These are phyloP conservation scores for Labia minor DNA, from an alignment of 2,888 invertebrate species.

Conservation along the genomic window DNA sequence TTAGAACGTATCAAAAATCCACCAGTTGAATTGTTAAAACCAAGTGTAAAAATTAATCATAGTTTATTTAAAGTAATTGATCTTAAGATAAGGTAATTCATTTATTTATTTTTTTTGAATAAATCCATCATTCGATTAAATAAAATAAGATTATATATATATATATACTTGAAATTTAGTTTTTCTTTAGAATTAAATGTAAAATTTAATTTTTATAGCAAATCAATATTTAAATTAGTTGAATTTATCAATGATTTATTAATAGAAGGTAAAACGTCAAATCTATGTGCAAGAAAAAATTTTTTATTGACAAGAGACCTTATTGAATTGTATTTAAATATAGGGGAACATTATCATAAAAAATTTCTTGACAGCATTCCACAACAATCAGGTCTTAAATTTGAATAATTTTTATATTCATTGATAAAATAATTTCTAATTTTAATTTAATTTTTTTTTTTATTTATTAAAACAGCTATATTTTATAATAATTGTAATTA, in stretches of 20 bases:
- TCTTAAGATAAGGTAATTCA: background rate
- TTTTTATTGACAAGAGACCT: background rate
- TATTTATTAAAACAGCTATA: background rate
- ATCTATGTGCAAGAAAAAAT: background rate
- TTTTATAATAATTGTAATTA: background rate
- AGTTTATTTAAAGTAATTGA: background rate
- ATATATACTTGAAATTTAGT: too few relatives aligned
- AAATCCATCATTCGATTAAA: too few relatives aligned
- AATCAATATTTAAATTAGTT: background rate
- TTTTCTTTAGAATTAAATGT: too few relatives aligned
- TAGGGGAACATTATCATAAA: slow-evolving; percentile 49
- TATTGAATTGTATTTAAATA: background rate
- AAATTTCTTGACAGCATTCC: slow-evolving; percentile 72
- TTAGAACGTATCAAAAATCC: background rate
- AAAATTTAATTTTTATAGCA: background rate
- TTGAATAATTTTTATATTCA: background rate
- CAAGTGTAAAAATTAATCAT: background rate
- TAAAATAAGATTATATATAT: too few relatives aligned
- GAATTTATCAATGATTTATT: background rate
- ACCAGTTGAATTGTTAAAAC: background rate
- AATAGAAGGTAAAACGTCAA: background rate
- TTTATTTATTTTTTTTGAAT: background rate
- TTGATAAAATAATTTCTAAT: background rate
- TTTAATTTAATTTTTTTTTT: background rate
- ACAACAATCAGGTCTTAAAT: slow-evolving; percentile 54